Evolutionary conservation across 2,797 vertebrate genomes (phyloP), one percentile per base, ranked within the genome.

Genomic region (Zalophus californianus): DNA sequence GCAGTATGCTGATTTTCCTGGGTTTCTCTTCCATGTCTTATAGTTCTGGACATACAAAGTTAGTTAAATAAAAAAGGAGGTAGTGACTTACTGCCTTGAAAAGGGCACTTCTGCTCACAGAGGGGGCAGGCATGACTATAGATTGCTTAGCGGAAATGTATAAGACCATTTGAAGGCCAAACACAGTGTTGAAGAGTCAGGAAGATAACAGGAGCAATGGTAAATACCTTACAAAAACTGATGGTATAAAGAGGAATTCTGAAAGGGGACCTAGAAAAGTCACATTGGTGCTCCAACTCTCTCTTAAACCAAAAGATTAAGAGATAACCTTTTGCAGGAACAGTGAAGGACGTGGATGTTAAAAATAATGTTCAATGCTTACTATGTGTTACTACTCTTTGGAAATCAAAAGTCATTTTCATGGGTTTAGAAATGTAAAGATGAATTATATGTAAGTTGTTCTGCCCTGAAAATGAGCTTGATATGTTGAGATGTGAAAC

Each of bases 401-500:
- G 9, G 20, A 95, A 82, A 82, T 79, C 25, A 68, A 92, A 94
- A 92, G 21, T 91, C 41, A 87, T 79, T 90, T 94, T 89, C 18
- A 38, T 82, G 77, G 52, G 38, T 77, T 91, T 70, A 90, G 70
- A 77, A 90, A 92, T 41, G 11, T 21, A 68, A 66, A 95, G 29
- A 91, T 94, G 6, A 94, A 77, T 86, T 88, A 87, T 60, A n/a
- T 58, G 56, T 41, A 85, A 87, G 35, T 41, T 87, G 15, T 38
- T 79, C 91, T 72, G 11, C 38, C 48, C 83, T 94, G 58, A 86
- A 97, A 91, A 77, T 91, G 86, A 88, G 48, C 91, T 72, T 54
- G 60, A 13, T 54, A 41, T 66, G 56, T 85, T 91, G 84, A 78
- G 54, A 86, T 86, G 35, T 15, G 73, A 91, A 91, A 32, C 50